Evolutionary conservation across 2,113 vertebrate species (phyloP).

Genomic region (Clinocottus analis): DNA sequence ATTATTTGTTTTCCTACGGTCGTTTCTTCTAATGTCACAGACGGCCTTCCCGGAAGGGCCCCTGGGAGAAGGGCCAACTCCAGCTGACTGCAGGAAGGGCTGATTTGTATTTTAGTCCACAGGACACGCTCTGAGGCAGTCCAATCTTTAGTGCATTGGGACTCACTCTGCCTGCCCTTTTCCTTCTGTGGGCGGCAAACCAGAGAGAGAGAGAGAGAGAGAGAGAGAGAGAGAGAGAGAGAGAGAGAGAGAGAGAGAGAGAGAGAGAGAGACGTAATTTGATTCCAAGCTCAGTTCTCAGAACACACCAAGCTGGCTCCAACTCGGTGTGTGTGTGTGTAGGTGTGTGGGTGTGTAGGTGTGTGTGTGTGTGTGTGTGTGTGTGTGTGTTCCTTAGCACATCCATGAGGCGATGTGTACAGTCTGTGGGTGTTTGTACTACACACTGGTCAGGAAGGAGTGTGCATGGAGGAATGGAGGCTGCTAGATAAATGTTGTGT

Average conservation of each 20-base stretch:
- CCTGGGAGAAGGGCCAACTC: conserved; percentile 71
- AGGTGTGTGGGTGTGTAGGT: conserved; percentile 29
- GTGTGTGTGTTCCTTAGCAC: conserved; percentile 26
- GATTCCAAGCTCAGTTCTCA: conserved; percentile 62
- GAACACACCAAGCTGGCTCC: conserved; percentile 56
- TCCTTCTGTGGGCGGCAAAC: conserved; percentile 75
- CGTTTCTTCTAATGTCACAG: conserved; percentile 58
- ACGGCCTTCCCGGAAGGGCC: conserved; percentile 67
- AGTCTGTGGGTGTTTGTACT: conserved; percentile 66
- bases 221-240: conserved; percentile 51
- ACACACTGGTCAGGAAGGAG: conserved; percentile 49
- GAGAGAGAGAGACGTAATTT: conserved; percentile 67
- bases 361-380: conserved; percentile 36
- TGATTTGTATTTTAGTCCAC: conserved; percentile 75
- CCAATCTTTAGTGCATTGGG: conserved; percentile 74
- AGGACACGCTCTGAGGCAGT: conserved; percentile 74
- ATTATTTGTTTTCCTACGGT: conserved; percentile 43
- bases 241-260: conserved; percentile 56
- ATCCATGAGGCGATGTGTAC: conserved; percentile 54
- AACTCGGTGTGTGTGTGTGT: conserved; percentile 35
- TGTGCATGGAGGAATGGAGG: conserved; percentile 48
- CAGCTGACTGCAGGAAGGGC: conserved; percentile 69
- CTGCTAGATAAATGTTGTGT: conserved; percentile 54
- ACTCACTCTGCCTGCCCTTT: conserved; percentile 71
- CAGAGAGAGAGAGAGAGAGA: conserved; percentile 57